Evolutionary conservation across 2,888 invertebrate species (phyloP).

Genomic region (Junonia oenone): DNA sequence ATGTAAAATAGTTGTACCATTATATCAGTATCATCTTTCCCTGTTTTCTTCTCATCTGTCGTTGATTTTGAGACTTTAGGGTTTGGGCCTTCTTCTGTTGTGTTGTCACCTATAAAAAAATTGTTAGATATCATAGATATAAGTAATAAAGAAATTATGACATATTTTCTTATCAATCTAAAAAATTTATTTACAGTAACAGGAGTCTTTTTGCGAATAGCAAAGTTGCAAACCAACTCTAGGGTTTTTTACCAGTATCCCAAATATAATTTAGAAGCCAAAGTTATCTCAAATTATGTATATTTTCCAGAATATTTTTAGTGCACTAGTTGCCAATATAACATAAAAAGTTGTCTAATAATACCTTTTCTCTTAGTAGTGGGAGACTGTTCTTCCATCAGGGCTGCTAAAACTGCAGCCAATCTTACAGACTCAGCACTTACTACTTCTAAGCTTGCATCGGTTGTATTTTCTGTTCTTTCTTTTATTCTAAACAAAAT

Average conservation of each 20-base stretch:
- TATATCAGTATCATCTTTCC: conserved; percentile 83
- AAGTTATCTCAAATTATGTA: too few species aligned
- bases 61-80: conserved; percentile 66
- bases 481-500: conserved; percentile 50
- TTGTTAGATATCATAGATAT: neutral
- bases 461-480: conserved; percentile 57
- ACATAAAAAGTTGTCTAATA: too few species aligned
- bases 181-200: too few species aligned
- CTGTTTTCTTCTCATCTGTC: conserved; percentile 78
- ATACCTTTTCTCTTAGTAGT: conserved; percentile 69
- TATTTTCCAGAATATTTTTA: too few species aligned
- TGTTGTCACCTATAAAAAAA: conserved; percentile 48
- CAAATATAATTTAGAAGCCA: too few species aligned
- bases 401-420: conserved; percentile 59
- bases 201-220: too few species aligned
- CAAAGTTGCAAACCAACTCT: too few species aligned
- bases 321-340: too few species aligned
- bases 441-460: conserved; percentile 60
- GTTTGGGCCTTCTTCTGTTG: conserved; percentile 51
- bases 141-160: neutral
- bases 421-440: conserved; percentile 65
- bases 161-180: too few species aligned
- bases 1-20: too few species aligned
- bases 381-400: conserved; percentile 61
- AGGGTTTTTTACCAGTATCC: too few species aligned